These are phyloP conservation scores for Limnephilus marmoratus DNA, from an alignment of 2,888 invertebrate species.

Conservation along the genomic window DNA sequence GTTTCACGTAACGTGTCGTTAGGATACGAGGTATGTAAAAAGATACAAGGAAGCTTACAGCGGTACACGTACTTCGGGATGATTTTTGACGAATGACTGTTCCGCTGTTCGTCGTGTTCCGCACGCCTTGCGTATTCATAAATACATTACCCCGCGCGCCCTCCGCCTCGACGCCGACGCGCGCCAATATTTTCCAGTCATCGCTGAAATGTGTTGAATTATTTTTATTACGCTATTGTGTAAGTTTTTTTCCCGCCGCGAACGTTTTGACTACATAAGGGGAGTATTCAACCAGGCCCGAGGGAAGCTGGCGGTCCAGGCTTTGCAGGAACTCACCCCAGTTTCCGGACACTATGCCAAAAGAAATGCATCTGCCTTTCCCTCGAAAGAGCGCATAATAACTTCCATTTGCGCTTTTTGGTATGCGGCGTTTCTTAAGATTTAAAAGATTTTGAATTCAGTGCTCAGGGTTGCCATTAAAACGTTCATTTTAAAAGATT, in stretches of 20 bases:
- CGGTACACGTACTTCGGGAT: slow-evolving; percentile 22
- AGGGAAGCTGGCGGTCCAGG: not conserved
- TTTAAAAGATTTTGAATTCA: not conserved
- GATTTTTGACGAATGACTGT: slow-evolving; percentile 43
- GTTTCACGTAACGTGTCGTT: not conserved
- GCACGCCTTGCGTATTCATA: slow-evolving; percentile 51
- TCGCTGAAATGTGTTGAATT: slow-evolving; percentile 64
- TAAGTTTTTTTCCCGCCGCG: slow-evolving; percentile 43
- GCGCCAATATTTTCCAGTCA: slow-evolving; percentile 56
- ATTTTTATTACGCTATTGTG: slow-evolving; percentile 62
- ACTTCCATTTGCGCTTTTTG: not conserved
- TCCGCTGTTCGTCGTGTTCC: not conserved
- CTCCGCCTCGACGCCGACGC: slow-evolving; percentile 14
- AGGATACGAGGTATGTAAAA: not conserved
- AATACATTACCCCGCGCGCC: slow-evolving; percentile 49
- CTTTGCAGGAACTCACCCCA: not conserved
- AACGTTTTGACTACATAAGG: slow-evolving; percentile 32
- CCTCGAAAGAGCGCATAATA: not conserved
- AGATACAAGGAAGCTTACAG: not conserved
- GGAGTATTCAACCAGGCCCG: slow-evolving; percentile 3
- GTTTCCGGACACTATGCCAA: not conserved
- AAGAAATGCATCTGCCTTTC: not conserved
- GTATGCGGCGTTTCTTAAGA: not conserved
- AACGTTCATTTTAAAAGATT: slow-evolving; percentile 17
- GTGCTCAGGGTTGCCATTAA: slow-evolving; percentile 15